Percentiles rank a stretch among this genome's conserved stretches.
These are phyloP conservation scores for Drosophila repleta DNA, from an alignment of 1,140 invertebrate genomes.

Conservation along the genomic window DNA sequence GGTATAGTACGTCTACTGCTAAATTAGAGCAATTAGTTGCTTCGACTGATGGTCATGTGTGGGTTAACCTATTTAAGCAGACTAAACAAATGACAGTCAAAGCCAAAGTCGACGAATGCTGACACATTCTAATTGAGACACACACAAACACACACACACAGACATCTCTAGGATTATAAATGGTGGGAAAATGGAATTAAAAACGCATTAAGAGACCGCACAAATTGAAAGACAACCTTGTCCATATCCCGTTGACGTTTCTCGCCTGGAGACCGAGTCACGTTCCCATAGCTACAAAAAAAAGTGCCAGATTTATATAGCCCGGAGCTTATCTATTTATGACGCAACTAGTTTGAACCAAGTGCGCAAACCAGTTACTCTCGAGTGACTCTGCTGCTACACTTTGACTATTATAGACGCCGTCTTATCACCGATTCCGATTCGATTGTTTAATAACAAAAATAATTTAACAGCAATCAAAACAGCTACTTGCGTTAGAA, in stretches of 20 bases:
- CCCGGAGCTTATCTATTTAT: slow-evolving; percentile 28
- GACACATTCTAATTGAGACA: slow-evolving; percentile 37
- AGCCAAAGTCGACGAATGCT: slow-evolving; percentile 25
- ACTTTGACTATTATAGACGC: slow-evolving; percentile 42
- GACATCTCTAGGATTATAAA: slow-evolving; percentile 3
- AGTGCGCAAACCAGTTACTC: slow-evolving; percentile 65
- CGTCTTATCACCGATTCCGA: not conserved
- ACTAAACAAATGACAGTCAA: slow-evolving; percentile 22
- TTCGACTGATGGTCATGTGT: slow-evolving; percentile 23
- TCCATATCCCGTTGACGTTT: slow-evolving; percentile 36
- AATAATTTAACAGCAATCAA: slow-evolving; percentile 1
- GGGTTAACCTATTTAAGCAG: slow-evolving; percentile 34
- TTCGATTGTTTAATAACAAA: slow-evolving; percentile 15
- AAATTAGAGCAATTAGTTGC: slow-evolving; percentile 33
- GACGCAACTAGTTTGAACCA: slow-evolving; percentile 52
- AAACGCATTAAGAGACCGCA: slow-evolving; percentile 12
- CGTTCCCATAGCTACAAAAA: slow-evolving; percentile 3
- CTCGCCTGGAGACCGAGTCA: slow-evolving; percentile 14
- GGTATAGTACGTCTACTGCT: not conserved
- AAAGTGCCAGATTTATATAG: slow-evolving; percentile 3
- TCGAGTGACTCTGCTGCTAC: slow-evolving; percentile 44
- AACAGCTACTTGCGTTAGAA: not conserved
- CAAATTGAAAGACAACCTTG: slow-evolving; percentile 36
- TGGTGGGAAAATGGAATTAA: slow-evolving; percentile 40
- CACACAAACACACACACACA: slow-evolving; percentile 3